Evolutionary conservation across 2,797 vertebrate genomes (phyloP).

Genomic region (Cephalopachus bancanus): DNA sequence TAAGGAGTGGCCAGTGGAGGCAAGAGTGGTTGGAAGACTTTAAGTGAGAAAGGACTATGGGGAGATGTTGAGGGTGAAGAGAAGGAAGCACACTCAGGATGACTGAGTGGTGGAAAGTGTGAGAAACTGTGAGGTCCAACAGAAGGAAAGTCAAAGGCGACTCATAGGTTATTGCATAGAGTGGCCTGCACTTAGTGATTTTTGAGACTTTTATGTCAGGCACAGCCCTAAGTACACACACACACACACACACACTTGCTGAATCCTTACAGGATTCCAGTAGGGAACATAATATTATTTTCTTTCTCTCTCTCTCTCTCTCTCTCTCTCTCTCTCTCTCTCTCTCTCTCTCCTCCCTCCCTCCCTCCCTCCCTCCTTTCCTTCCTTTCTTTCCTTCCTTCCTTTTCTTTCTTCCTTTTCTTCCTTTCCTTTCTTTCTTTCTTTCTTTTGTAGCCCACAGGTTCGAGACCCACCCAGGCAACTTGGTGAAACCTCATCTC

Average conservation of each 20-base stretch:
- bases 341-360: no score
- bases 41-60: not conserved
- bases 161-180: not conserved
- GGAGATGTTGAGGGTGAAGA: not conserved
- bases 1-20: not conserved
- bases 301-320: no score
- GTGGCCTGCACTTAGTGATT: not conserved
- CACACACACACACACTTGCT: not conserved
- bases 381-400: no score
- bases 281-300: not conserved
- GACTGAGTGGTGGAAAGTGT: not conserved
- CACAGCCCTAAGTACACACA: not conserved
- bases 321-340: no score
- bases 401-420: no score
- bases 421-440: no score
- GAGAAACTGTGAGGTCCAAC: not conserved
- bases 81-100: not conserved
- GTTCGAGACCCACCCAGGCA: not conserved
- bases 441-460: not conserved
- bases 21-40: not conserved
- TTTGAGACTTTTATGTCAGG: not conserved
- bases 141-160: not conserved
- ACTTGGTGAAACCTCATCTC: no score
- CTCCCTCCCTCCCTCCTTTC: no score
- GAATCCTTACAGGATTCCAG: not conserved